Evolutionary conservation across 2,113 vertebrate genomes (phyloP), one percentile per base, ranked within the genome.

Genomic region (Atlantisia rogersi): DNA sequence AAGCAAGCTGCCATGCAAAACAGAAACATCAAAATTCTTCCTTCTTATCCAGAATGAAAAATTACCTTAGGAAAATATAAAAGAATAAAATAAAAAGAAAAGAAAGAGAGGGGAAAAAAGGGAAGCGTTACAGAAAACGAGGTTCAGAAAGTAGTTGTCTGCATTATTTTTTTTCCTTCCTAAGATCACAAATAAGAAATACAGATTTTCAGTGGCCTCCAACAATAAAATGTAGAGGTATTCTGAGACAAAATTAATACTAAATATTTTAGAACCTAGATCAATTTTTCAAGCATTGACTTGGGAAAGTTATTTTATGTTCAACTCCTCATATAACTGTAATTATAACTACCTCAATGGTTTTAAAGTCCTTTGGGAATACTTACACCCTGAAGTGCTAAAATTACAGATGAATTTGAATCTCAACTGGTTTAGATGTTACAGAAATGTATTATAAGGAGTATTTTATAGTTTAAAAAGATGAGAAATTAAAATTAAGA

Each of bases 361-460:
- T 87, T 94, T 93, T 87, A 29, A 69, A 89, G 37, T 87, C 85
- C 59, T 63, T 90, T 40, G 78, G 65, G 60, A 90, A 85, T 90
- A 90, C 62, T 83, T 75, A 50, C 86, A 75, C 32, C 17, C 40
- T 80, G 60, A 94, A 91, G 56, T 77, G 37, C 31, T 89, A 91
- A 89, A 88, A 90, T 91, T 89, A 65, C 65, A 79, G 19, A 5
- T 35, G 26, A 93, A 71, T 87, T 87, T 52, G 82, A 76, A 84
- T 59, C 59, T 58, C 67, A 82, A 3, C 32, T 87, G 52, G 63
- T 91, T 74, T 85, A 95, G 35, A 42, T 68, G 5, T 68, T 71
- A 78, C 35, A 46, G 13, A 85, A 93, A 22, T 71, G 15, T 37
- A 67, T 67, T 85, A 79, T 71, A 77, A 82, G 7, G 31, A 70